These are phyloP conservation scores for Delia radicum DNA, from an alignment of 1,140 invertebrate genomes.

Conservation along the genomic window DNA sequence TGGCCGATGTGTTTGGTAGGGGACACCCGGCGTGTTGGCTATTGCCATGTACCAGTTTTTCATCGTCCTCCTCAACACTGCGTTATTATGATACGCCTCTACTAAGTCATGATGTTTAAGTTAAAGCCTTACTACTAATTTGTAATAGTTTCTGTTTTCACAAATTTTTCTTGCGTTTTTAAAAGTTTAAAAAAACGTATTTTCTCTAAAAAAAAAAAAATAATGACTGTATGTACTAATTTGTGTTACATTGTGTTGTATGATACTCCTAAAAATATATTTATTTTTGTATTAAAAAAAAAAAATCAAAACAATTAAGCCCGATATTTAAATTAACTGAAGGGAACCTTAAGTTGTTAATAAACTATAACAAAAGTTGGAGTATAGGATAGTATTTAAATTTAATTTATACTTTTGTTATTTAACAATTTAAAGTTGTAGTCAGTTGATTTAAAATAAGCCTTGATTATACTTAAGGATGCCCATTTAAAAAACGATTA, in stretches of 20 bases:
- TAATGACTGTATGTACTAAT: neutral
- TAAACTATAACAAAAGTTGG: too few relatives aligned
- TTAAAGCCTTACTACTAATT: neutral
- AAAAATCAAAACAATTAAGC: too few relatives aligned
- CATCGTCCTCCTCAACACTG: slow-evolving; percentile 49
- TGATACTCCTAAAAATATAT: neutral
- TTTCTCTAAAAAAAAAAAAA: neutral
- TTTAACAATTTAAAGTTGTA: too few relatives aligned
- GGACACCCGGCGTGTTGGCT: slow-evolving; percentile 68
- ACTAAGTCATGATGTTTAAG: slow-evolving; percentile 63
- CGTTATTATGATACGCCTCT: slow-evolving; percentile 61
- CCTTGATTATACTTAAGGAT: too few relatives aligned
- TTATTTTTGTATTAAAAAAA: neutral
- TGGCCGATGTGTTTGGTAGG: slow-evolving; percentile 80
- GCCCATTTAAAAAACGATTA: too few relatives aligned
- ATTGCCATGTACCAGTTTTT: slow-evolving; percentile 63
- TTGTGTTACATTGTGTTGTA: neutral
- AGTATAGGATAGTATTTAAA: too few relatives aligned
- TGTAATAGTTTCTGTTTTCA: neutral
- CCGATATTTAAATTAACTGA: too few relatives aligned
- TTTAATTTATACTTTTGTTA: too few relatives aligned
- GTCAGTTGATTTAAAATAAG: too few relatives aligned
- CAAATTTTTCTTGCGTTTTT: too few relatives aligned
- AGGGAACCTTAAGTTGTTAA: too few relatives aligned
- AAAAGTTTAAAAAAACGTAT: too few relatives aligned